Percentiles rank a stretch among this genome's conserved stretches.
Conservation (phyloP, 1,140 invertebrate species). For the Stegodyphus dumicola region DNA sequence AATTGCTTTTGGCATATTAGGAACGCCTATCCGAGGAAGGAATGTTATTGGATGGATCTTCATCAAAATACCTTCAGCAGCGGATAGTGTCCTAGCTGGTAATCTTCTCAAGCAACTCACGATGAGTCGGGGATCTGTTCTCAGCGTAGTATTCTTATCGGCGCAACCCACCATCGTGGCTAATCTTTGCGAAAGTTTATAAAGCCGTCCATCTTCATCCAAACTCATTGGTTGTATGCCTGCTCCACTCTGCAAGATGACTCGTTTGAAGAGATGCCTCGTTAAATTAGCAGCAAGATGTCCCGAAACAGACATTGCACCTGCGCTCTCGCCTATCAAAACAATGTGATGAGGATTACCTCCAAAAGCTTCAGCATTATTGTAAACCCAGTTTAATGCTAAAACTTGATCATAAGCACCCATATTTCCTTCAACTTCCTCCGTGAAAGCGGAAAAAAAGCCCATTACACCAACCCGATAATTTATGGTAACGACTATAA, state of each 20-base stretch:
- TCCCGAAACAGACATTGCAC: conserved; percentile 66
- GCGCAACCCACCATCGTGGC: conserved; percentile 19
- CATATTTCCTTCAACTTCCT: conserved; percentile 2
- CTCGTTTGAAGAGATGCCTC: conserved; percentile 63
- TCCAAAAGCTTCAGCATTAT: conserved; percentile 68
- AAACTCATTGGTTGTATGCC: neutral
- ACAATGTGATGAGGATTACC: conserved; percentile 68
- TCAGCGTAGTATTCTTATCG: neutral
- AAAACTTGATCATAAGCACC: conserved; percentile 66
- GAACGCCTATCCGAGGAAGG: conserved; percentile 26
- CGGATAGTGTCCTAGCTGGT: neutral
- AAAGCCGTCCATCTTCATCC: neutral
- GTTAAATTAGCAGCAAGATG: conserved; percentile 67
- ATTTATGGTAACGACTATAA: conserved; percentile 10
- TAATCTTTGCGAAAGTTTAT: neutral
- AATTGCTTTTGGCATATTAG: conserved; percentile 26
- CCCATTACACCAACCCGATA: conserved; percentile 7
- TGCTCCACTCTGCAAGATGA: conserved; percentile 67
- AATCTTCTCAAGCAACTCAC: neutral
- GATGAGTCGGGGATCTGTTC: neutral
- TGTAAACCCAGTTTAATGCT: conserved; percentile 67
- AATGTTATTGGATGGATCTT: neutral
- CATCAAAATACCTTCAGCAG: neutral
- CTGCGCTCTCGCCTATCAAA: conserved; percentile 70
- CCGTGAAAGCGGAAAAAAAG: neutral